Evolutionary conservation across 2,113 vertebrate species (phyloP).

Genomic region (Mesitornis unicolor): DNA sequence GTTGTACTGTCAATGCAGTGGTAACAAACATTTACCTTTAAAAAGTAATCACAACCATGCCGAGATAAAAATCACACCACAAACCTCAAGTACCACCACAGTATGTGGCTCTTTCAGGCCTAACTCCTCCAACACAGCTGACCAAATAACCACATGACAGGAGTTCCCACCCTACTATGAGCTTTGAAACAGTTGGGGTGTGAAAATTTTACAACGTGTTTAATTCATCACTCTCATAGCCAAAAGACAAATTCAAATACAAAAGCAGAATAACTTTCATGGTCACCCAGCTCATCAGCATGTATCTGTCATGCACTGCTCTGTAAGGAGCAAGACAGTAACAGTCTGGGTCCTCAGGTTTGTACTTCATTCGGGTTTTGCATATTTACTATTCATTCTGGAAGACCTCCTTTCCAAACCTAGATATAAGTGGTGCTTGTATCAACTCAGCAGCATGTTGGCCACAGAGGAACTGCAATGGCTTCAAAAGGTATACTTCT

Average conservation of each 20-base stretch:
- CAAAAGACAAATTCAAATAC: not conserved
- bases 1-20: not conserved
- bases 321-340: not conserved
- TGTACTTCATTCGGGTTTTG: not conserved
- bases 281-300: not conserved
- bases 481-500: not conserved
- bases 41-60: not conserved
- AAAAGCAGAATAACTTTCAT: not conserved
- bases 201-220: not conserved
- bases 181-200: not conserved
- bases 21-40: constrained; percentile 2
- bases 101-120: not conserved
- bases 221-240: not conserved
- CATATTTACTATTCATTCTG: not conserved
- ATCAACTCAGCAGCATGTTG: not conserved
- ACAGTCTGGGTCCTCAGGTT: not conserved
- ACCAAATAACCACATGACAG: constrained; percentile 47
- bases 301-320: not conserved
- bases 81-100: constrained; percentile 21
- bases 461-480: not conserved
- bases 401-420: not conserved
- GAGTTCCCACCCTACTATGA: not conserved
- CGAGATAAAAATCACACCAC: not conserved
- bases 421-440: not conserved
- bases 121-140: not conserved